These are phyloP conservation scores for Chymomyza fuscimana DNA, from an alignment of 2,888 invertebrate species.

Conservation along the genomic window DNA sequence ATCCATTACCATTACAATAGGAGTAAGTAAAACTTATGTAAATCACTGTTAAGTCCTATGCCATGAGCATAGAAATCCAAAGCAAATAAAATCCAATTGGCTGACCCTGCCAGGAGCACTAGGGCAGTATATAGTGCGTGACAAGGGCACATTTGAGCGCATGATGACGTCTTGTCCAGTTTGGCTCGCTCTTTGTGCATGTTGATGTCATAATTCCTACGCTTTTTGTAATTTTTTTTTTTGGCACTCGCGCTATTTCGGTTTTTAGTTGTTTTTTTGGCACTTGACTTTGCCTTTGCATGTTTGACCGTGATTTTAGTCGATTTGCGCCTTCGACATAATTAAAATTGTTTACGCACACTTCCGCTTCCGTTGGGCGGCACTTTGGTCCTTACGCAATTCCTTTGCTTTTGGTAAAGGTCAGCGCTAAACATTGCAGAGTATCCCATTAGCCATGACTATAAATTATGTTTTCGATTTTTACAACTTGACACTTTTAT, in stretches of 20 bases:
- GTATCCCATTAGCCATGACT: background rate
- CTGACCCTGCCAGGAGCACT: conserved; percentile 29
- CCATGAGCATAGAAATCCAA: background rate
- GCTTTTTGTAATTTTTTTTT: conserved; percentile 4
- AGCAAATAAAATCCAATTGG: conserved; percentile 44
- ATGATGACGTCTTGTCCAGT: conserved; percentile 43
- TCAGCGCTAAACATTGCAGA: conserved; percentile 17
- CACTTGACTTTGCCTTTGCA: conserved; percentile 28
- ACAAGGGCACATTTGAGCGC: conserved; percentile 32
- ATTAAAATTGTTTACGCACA: conserved; percentile 66
- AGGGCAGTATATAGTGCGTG: conserved; percentile 40
- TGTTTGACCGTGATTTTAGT: conserved; percentile 26
- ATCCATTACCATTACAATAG: background rate
- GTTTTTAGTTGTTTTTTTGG: conserved; percentile 4
- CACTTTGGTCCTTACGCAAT: conserved; percentile 35
- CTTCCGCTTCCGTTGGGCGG: conserved; percentile 38
- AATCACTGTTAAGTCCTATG: background rate
- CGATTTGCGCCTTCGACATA: conserved; percentile 39
- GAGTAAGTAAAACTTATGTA: background rate
- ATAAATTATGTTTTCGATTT: conserved; percentile 44
- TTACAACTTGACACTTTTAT: conserved; percentile 55
- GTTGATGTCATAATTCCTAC: conserved; percentile 61
- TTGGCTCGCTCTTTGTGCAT: background rate
- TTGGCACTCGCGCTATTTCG: background rate
- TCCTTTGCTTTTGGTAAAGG: conserved; percentile 35